A percentile compares a stretch with the other conserved stretches of the same genome.
phyloP scores from a whole-genome alignment of 2,888 invertebrate species.

The Drepana falcataria region DNA sequence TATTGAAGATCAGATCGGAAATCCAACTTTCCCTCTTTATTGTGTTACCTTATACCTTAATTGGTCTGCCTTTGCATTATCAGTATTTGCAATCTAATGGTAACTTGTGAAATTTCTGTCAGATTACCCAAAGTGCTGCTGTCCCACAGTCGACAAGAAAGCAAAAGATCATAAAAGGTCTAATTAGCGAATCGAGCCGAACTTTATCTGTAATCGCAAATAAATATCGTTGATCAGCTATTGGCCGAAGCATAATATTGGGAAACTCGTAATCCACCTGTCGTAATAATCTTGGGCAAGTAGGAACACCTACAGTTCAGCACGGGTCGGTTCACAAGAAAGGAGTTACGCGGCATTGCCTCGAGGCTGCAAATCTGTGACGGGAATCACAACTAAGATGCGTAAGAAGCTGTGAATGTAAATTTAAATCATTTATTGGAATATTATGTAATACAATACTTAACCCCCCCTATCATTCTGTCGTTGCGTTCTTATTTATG shows the following conservation, averaged over 20 bases:
- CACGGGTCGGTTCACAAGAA: slow-evolving; percentile 32
- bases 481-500: background rate
- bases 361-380: slow-evolving; percentile 13
- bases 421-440: background rate
- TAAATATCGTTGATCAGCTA: slow-evolving; percentile 18
- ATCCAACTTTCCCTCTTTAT: no score
- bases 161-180: slow-evolving; percentile 8
- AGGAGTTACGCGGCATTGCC: slow-evolving; percentile 26
- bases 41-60: no score
- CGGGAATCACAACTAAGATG: slow-evolving; percentile 5
- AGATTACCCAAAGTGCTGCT: no score
- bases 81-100: background rate
- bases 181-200: slow-evolving; percentile 12
- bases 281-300: slow-evolving; percentile 14
- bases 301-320: slow-evolving; percentile 17
- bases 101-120: background rate
- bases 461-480: background rate
- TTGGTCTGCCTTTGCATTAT: background rate
- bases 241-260: slow-evolving; percentile 23
- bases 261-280: slow-evolving; percentile 23
- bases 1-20: no score
- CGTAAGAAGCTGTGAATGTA: background rate
- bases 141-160: background rate
- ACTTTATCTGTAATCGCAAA: slow-evolving; percentile 13
- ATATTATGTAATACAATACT: background rate